Evolutionary conservation across 2,113 vertebrate genomes (phyloP).

Genomic region (Psilopsiagon aurifrons): DNA sequence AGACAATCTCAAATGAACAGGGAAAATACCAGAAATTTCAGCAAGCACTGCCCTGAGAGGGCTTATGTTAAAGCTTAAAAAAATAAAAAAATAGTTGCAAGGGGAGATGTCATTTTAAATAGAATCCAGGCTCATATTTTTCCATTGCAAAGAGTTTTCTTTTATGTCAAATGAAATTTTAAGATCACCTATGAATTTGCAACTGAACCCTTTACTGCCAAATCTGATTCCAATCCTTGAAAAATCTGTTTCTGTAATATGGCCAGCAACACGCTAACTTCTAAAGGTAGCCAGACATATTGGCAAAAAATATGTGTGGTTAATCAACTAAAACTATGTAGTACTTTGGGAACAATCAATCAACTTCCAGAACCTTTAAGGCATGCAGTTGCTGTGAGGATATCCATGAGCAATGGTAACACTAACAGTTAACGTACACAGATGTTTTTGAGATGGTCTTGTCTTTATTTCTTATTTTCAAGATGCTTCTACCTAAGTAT

Average conservation of each 20-base stretch:
- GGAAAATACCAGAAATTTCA: conserved; percentile 31
- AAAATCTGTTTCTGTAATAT: conserved; percentile 76
- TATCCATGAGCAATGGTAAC: conserved; percentile 49
- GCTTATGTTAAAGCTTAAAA: background rate
- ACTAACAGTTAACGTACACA: background rate
- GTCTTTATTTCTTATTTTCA: conserved; percentile 36
- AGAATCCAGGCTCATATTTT: conserved; percentile 66
- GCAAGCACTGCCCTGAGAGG: background rate
- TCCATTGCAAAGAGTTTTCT: conserved; percentile 66
- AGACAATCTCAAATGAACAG: conserved; percentile 34
- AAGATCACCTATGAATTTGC: conserved; percentile 79
- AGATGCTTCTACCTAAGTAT: conserved; percentile 20
- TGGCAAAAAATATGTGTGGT: conserved; percentile 76
- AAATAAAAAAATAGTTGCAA: conserved; percentile 45
- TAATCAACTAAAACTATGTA: conserved; percentile 79
- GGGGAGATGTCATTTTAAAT: conserved; percentile 64
- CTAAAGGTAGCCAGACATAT: conserved; percentile 77
- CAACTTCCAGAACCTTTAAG: conserved; percentile 73
- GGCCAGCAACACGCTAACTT: conserved; percentile 72
- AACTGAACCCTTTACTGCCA: conserved; percentile 76
- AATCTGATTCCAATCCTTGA: conserved; percentile 77
- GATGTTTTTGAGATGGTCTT: conserved; percentile 52
- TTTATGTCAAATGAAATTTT: conserved; percentile 80
- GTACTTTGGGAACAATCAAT: conserved; percentile 76
- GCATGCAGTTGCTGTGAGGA: conserved; percentile 56